Conservation (phyloP, 2,888 invertebrate species). For the Trichogramma evanescens region DNA sequence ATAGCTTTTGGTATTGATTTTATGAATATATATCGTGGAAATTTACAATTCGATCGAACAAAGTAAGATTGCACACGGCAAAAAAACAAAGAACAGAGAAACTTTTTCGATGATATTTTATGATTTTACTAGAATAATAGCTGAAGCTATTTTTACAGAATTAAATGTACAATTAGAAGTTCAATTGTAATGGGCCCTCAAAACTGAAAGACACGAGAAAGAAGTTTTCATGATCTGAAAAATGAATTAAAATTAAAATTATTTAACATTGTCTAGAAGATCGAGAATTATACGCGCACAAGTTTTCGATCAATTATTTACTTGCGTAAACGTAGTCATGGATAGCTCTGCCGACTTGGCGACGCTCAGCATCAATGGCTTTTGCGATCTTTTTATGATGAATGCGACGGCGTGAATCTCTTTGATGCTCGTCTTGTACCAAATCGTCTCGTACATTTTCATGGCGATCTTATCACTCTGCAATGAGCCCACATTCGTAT, state of each 20-base stretch:
- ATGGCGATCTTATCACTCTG: constrained; percentile 22
- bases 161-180: too few relatives aligned
- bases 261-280: not conserved
- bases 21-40: too few relatives aligned
- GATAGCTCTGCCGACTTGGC: constrained; percentile 10
- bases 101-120: too few relatives aligned
- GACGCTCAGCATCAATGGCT: constrained; percentile 6
- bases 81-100: too few relatives aligned
- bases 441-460: constrained; percentile 23
- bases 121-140: too few relatives aligned
- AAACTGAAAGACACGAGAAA: constrained; percentile 14
- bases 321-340: constrained; percentile 1
- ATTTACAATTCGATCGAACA: too few relatives aligned
- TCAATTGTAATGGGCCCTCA: not conserved
- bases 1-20: too few relatives aligned
- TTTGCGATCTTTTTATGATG: constrained; percentile 6
- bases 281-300: too few relatives aligned
- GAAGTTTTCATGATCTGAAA: constrained; percentile 22
- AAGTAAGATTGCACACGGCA: too few relatives aligned
- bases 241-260: too few relatives aligned
- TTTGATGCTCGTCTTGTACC: constrained; percentile 23
- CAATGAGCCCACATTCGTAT: not conserved
- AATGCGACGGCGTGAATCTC: constrained; percentile 13
- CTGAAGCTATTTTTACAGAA: too few relatives aligned
- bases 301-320: not conserved